Evolutionary conservation across 2,113 vertebrate species (phyloP), one percentile per base, ranked within the genome.

Genomic region (Danionella cerebrum): DNA sequence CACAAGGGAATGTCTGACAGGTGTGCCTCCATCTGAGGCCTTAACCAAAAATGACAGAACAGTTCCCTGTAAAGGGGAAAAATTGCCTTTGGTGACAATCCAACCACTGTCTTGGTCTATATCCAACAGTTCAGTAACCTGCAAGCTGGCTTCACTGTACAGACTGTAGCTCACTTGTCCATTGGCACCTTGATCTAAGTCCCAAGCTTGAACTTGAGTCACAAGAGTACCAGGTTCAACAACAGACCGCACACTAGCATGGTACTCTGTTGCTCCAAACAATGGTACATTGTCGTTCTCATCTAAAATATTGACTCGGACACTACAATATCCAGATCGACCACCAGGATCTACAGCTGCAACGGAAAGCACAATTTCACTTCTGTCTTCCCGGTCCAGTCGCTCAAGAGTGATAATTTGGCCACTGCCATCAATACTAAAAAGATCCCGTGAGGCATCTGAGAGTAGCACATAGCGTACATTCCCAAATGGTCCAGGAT

Each of bases 61-160:
- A 0, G 93, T 92, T 64, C 91, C 96, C 80, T 85, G 92, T 35
- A 92, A 78, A 19, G 94, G 92, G 76, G 86, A 89, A 74, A 99
- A 96, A 66, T 80, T 94, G 51, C 94, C 92, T 78, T 96, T 97
- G 1, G 95, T 97, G 48, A 97, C 93, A 88, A 99, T 92, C 96
- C 95, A 98, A 41, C 96, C 96, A 66, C 92, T 99, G 78, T 98
- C 96, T 8, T 92, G 92, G 73, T 98, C 94, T 3, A 98, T 97
- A 81, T 97, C 96, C 74, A 99, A 85, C 64, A 94, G 89, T 69
- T 96, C 92, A 6, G 90, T 88, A 47, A 96, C 90, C 0, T 93
- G 91, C 47, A 90, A 82, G 0, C 93, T 93, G 18, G 93, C 92
- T 76, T 98, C 95, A 0, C 94, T 97, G 59, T 98, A 98, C 1